phyloP scores from a whole-genome alignment of 2,888 invertebrate species.

The Actias luna region DNA sequence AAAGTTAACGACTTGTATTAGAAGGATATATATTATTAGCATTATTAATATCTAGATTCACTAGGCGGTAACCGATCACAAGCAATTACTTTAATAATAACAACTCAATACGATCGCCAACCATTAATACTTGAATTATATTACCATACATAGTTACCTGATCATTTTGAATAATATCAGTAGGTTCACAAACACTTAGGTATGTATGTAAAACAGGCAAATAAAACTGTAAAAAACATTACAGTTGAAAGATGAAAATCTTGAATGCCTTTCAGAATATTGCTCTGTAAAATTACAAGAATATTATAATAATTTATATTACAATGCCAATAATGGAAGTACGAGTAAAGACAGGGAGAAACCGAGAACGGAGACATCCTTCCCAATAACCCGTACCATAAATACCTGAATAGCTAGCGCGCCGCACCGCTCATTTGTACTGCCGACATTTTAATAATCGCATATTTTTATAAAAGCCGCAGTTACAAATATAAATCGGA shows the following conservation, averaged over 20 bases:
- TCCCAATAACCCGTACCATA: conserved; percentile 64
- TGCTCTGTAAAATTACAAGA: not conserved
- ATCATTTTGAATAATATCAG: not conserved
- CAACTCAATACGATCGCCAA: no score
- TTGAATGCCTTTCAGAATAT: not conserved
- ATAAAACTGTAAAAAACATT: not conserved
- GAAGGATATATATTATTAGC: no score
- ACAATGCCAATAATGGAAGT: conserved; percentile 26
- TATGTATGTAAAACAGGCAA: not conserved
- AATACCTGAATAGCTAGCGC: conserved; percentile 63
- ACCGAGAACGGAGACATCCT: conserved; percentile 30
- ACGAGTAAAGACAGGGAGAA: conserved; percentile 26
- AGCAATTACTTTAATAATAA: no score
- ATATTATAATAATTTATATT: conserved; percentile 12
- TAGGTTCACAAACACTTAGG: not conserved
- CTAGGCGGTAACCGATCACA: no score
- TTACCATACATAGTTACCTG: not conserved
- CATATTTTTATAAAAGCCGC: conserved; percentile 64
- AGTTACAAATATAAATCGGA: conserved; percentile 25
- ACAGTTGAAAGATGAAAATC: not conserved
- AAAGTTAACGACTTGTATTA: no score
- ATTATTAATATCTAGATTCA: no score
- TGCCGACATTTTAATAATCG: conserved; percentile 75
- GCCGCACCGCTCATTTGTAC: conserved; percentile 68
- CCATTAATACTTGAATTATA: no score